These are phyloP conservation scores for Phrynocephalus guinanensis DNA, from an alignment of 2,797 vertebrate genomes.

Conservation along the genomic window DNA sequence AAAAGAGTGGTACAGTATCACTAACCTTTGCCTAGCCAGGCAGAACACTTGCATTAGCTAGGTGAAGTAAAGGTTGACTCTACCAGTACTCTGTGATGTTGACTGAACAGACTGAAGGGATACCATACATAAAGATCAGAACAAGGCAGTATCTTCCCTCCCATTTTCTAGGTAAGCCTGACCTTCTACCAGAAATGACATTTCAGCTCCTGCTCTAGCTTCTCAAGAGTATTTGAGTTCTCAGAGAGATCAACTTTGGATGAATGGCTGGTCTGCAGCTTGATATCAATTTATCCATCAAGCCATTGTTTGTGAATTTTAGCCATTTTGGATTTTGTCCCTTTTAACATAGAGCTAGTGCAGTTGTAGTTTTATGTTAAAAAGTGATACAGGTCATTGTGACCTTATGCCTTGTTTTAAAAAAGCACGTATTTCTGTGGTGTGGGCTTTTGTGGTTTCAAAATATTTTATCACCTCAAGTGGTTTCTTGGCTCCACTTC, in stretches of 20 bases:
- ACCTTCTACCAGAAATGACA: not conserved
- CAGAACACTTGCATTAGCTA: not conserved
- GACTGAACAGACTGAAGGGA: not conserved
- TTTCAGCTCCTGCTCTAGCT: not conserved
- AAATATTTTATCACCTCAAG: not conserved
- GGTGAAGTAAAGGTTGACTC: not conserved
- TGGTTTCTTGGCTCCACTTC: not conserved
- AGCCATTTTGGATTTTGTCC: not conserved
- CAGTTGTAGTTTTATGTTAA: not conserved
- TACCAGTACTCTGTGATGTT: not conserved
- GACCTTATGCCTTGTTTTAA: not conserved
- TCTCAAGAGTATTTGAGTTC: not conserved
- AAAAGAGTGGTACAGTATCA: not conserved
- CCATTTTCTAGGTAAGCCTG: not conserved
- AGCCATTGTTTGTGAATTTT: not conserved
- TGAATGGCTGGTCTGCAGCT: not conserved
- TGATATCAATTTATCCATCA: no score
- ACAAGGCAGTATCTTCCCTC: not conserved
- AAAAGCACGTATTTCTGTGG: not conserved
- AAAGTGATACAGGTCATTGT: not conserved
- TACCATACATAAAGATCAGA: no score
- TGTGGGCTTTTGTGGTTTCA: not conserved
- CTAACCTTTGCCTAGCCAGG: not conserved
- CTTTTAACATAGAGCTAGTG: no score
- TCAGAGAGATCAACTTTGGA: not conserved